phyloP scores from a whole-genome alignment of 2,888 invertebrate genomes.

The Flexamia atlantica region DNA sequence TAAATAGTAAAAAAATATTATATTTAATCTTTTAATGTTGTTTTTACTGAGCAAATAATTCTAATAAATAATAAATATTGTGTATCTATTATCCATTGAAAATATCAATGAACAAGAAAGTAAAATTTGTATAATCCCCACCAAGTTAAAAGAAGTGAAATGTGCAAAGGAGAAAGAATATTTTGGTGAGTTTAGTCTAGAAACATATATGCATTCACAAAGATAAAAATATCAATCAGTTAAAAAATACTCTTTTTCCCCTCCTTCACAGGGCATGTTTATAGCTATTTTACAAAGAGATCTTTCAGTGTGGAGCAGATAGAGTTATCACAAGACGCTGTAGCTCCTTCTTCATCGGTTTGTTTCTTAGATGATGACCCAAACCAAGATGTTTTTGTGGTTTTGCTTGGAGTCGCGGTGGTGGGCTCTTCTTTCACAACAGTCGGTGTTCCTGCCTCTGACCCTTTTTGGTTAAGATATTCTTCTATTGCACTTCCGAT shows the following conservation, averaged over 20 bases:
- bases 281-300: conserved; percentile 88
- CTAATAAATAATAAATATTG: too few species aligned
- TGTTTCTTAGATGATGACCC: conserved; percentile 64
- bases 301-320: conserved; percentile 91
- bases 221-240: conserved; percentile 16
- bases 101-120: neutral
- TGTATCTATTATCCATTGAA: too few species aligned
- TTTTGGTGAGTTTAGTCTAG: neutral
- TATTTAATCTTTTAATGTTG: too few species aligned
- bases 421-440: conserved; percentile 55
- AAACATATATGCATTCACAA: conserved; percentile 7
- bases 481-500: conserved; percentile 92
- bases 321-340: conserved; percentile 87
- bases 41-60: too few species aligned
- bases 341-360: conserved; percentile 82
- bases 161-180: neutral
- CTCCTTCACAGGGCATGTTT: conserved; percentile 63
- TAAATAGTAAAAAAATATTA: too few species aligned
- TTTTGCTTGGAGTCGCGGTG: conserved; percentile 55
- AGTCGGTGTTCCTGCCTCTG: conserved; percentile 74
- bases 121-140: neutral
- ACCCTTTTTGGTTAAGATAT: conserved; percentile 82
- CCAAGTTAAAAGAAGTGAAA: neutral
- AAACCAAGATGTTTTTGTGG: conserved; percentile 63
- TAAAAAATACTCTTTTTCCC: conserved; percentile 6